phyloP scores from a whole-genome alignment of 2,888 invertebrate species.

The Sarcophaga carnaria region DNA sequence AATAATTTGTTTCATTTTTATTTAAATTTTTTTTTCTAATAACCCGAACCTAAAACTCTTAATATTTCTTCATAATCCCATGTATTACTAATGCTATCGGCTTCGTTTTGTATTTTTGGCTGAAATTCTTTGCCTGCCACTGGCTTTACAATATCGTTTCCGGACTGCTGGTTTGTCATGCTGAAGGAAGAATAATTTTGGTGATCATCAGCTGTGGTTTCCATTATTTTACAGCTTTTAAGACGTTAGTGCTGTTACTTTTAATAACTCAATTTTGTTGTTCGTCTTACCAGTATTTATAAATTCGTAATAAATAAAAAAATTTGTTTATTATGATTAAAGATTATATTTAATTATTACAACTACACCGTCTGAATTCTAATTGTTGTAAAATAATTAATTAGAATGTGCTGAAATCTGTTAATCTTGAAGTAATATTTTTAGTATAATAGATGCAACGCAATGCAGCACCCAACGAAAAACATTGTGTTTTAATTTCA shows the following conservation, averaged over 20 bases:
- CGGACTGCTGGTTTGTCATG: background rate
- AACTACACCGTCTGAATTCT: slow-evolving; percentile 70
- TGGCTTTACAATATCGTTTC: background rate
- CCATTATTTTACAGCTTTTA: slow-evolving; percentile 70
- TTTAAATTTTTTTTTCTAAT: background rate
- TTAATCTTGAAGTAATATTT: too few species aligned
- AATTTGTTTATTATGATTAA: too few species aligned
- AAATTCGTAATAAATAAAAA: slow-evolving; percentile 30
- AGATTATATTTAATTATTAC: background rate
- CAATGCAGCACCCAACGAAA: too few species aligned
- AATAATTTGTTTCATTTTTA: background rate
- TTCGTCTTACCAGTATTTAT: slow-evolving; percentile 70
- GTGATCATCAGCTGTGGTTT: slow-evolving; percentile 63
- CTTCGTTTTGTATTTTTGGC: slow-evolving; percentile 34
- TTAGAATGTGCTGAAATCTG: background rate
- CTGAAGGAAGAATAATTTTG: slow-evolving; percentile 32
- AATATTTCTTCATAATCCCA: slow-evolving; percentile 76
- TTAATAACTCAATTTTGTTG: slow-evolving; percentile 30
- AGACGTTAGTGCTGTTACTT: background rate
- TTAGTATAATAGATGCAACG: slow-evolving; percentile 22
- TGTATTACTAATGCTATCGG: slow-evolving; percentile 43
- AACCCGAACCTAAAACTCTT: slow-evolving; percentile 73
- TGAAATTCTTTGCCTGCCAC: too few species aligned
- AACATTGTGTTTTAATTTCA: too few species aligned
- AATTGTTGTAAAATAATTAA: background rate